A percentile compares a stretch with the other conserved stretches of the same genome.
These are phyloP conservation scores for Trididemnum clinides DNA, from an alignment of 23 tunicate species.

Conservation along the genomic window DNA sequence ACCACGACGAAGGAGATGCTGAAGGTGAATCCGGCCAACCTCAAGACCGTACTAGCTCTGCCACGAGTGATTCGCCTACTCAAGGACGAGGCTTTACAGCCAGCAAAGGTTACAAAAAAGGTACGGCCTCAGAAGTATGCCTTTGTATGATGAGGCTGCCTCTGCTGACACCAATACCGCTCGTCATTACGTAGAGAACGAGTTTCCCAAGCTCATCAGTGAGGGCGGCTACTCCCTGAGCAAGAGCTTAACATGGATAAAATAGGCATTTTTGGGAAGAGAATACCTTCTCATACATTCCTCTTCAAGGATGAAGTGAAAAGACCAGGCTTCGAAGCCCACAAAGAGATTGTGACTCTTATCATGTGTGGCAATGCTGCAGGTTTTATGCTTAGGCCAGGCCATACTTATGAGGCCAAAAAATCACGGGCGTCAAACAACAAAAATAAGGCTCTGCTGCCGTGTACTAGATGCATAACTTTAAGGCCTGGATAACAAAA, in stretches of 20 bases:
- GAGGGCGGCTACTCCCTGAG: neutral
- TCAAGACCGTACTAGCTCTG: neutral
- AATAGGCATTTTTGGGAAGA: neutral
- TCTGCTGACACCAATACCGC: neutral
- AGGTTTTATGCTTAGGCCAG: neutral
- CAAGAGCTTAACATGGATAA: neutral
- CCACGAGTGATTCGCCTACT: neutral
- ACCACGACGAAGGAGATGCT: neutral
- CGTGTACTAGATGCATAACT: neutral
- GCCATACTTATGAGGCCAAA: neutral
- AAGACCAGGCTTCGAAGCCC: no score
- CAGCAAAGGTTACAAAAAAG: neutral
- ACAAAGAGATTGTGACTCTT: no score
- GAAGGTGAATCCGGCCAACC: neutral
- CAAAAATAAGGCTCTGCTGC: neutral
- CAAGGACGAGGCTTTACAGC: neutral
- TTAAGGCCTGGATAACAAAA: neutral
- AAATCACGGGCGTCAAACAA: neutral
- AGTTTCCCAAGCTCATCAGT: neutral
- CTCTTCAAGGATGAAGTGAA: no score
- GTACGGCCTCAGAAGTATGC: no score
- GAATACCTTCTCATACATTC: neutral
- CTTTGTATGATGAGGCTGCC: no score
- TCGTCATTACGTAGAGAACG: neutral
- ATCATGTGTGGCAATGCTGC: neutral